Evolutionary conservation across 2,888 invertebrate species (phyloP).

Genomic region (Eueremaeus valkanovi): DNA sequence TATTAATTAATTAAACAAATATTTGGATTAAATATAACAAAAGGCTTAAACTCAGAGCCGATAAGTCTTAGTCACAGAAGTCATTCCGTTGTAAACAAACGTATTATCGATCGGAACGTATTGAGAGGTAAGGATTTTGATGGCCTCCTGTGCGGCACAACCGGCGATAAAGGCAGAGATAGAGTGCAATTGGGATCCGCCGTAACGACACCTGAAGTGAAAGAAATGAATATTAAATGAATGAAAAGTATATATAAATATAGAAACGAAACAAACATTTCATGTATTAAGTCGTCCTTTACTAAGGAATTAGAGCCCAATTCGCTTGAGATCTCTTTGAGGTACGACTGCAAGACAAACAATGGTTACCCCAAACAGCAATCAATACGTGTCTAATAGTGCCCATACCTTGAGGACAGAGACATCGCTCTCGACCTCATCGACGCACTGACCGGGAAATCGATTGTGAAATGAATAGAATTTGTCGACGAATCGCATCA

Average conservation of each 20-base stretch:
- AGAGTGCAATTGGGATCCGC: conserved; percentile 89
- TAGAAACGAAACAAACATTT: conserved; percentile 65
- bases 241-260: too few species aligned
- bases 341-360: background rate
- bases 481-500: conserved; percentile 82
- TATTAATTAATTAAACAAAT: too few species aligned
- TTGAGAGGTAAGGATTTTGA: conserved; percentile 91
- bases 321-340: conserved; percentile 57
- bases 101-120: conserved; percentile 95
- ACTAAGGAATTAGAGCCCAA: conserved; percentile 73
- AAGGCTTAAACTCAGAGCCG: conserved; percentile 64
- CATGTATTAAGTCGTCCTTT: conserved; percentile 90
- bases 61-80: conserved; percentile 76
- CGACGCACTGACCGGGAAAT: conserved; percentile 80
- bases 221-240: too few species aligned
- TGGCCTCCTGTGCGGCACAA: conserved; percentile 89
- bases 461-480: conserved; percentile 83
- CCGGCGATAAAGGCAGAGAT: conserved; percentile 89
- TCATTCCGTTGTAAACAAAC: conserved; percentile 89
- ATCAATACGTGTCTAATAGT: too few species aligned
- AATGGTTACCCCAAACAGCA: conserved; percentile 5
- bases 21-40: too few species aligned
- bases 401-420: conserved; percentile 62
- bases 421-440: conserved; percentile 83
- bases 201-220: conserved; percentile 65